A percentile compares a stretch with the other conserved stretches of the same genome.
Evolutionary conservation across 2,113 vertebrate genomes (phyloP).

Genomic region (Eurypyga helias): DNA sequence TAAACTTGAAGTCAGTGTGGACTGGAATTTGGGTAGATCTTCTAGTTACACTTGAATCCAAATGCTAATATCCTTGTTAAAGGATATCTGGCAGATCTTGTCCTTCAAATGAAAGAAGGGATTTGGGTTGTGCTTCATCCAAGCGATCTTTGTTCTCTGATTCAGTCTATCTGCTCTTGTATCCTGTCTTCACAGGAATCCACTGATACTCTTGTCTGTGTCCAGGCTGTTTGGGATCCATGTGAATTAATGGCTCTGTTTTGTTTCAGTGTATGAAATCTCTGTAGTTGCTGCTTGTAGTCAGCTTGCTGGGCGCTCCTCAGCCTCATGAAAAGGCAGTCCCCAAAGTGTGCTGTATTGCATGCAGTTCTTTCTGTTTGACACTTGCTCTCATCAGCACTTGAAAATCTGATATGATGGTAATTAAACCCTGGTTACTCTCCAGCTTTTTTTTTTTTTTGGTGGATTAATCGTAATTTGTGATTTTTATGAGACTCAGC

Average conservation of each 20-base stretch:
- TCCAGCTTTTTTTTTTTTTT: slow-evolving; percentile 18
- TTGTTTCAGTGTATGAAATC: not conserved
- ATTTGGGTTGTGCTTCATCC: not conserved
- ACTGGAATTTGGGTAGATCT: not conserved
- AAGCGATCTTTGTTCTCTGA: not conserved
- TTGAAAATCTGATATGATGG: not conserved
- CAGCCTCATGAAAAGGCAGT: not conserved
- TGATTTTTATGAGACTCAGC: not conserved
- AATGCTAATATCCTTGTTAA: not conserved
- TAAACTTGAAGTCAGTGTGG: not conserved
- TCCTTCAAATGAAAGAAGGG: not conserved
- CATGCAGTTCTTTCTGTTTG: not conserved
- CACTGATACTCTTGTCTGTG: not conserved
- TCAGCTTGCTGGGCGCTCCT: not conserved
- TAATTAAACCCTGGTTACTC: slow-evolving; percentile 42
- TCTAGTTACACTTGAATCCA: not conserved
- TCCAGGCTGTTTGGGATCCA: not conserved
- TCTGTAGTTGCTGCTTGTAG: not conserved
- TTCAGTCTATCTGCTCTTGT: not conserved
- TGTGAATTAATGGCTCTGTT: not conserved
- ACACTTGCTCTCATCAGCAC: slow-evolving; percentile 42
- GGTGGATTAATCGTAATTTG: not conserved
- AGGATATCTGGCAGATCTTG: not conserved
- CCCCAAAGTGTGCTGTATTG: not conserved
- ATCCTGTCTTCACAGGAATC: not conserved